Evolutionary conservation across 2,113 vertebrate species (phyloP).

Genomic region (Camelus bactrianus): DNA sequence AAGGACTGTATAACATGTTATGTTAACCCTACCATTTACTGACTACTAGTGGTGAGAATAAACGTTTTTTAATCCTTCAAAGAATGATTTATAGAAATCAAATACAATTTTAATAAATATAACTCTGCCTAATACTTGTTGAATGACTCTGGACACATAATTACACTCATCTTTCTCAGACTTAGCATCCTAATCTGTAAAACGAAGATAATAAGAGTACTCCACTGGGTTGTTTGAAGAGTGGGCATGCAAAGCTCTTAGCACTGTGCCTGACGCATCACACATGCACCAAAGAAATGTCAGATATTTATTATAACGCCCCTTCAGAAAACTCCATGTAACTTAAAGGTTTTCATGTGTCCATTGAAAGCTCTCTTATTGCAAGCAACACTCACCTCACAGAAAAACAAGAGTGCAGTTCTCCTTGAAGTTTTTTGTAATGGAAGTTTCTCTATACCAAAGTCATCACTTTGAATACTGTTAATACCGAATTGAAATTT

Average conservation of each 20-base stretch:
- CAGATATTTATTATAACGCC: neutral
- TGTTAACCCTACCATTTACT: neutral
- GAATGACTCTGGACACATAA: neutral
- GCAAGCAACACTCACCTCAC: neutral
- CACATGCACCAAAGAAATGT: neutral
- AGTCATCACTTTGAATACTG: neutral
- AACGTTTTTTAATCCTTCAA: neutral
- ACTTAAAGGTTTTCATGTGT: neutral
- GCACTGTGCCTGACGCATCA: neutral
- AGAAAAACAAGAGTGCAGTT: neutral
- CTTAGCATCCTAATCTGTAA: neutral
- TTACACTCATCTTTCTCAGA: neutral
- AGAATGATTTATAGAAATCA: conserved; percentile 16
- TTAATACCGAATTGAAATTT: conserved; percentile 7
- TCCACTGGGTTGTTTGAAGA: neutral
- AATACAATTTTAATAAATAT: neutral
- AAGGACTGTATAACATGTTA: neutral
- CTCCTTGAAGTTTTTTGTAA: neutral
- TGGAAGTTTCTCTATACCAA: neutral
- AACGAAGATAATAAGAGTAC: neutral
- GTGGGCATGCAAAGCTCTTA: neutral
- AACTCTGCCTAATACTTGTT: neutral
- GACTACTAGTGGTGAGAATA: neutral
- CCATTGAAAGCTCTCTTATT: neutral
- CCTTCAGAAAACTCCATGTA: neutral